Conservation (phyloP, 2,888 invertebrate species). For the Netelia virgata region DNA sequence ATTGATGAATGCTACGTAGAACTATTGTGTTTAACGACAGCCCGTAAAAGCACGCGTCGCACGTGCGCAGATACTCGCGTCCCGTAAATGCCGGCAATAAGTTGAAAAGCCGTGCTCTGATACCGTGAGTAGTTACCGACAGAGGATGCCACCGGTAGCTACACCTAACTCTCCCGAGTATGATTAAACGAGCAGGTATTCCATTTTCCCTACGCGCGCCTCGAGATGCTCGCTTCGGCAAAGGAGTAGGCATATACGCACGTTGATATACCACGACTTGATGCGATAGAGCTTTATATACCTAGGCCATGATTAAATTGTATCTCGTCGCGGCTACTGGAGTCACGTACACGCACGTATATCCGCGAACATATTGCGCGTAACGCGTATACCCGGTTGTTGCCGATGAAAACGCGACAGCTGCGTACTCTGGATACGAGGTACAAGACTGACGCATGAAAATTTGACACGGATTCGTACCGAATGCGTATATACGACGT, state of each 20-base stretch:
- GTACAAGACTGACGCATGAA: constrained; percentile 31
- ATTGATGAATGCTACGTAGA: neutral
- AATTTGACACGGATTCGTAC: constrained; percentile 36
- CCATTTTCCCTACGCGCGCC: constrained; percentile 65
- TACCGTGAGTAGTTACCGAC: constrained; percentile 75
- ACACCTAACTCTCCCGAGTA: constrained; percentile 37
- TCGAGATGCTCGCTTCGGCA: neutral
- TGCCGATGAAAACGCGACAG: constrained; percentile 19
- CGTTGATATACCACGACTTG: too few relatives aligned
- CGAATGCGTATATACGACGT: constrained; percentile 21
- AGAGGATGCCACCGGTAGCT: constrained; percentile 53
- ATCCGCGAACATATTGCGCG: too few relatives aligned
- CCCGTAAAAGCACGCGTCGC: constrained; percentile 22
- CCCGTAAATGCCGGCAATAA: constrained; percentile 33
- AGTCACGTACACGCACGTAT: too few relatives aligned
- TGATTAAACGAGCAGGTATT: constrained; percentile 73
- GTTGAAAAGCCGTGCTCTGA: constrained; percentile 58
- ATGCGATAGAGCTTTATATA: too few relatives aligned
- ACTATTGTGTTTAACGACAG: constrained; percentile 24
- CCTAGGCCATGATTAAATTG: too few relatives aligned
- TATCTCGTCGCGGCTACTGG: too few relatives aligned
- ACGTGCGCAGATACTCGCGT: constrained; percentile 31
- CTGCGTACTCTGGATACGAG: constrained; percentile 11
- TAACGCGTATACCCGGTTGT: neutral
- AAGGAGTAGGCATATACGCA: too few relatives aligned